These are phyloP conservation scores for Trichonephila clavipes DNA, from an alignment of 1,140 invertebrate species.

Conservation along the genomic window DNA sequence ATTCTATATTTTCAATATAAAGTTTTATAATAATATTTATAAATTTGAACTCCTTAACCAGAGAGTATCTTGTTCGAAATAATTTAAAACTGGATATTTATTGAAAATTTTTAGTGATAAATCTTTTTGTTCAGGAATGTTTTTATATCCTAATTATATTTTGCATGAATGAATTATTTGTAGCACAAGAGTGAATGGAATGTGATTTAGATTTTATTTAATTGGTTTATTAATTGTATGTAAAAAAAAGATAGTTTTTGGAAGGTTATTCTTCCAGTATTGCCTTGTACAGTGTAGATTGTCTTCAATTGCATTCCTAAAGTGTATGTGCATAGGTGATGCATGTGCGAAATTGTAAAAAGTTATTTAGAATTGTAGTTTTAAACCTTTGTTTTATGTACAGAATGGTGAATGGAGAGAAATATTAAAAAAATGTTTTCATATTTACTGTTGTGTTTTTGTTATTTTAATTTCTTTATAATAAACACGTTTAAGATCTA, in stretches of 20 bases:
- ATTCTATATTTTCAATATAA: constrained; percentile 1
- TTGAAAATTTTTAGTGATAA: constrained; percentile 39
- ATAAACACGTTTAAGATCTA: too few species aligned
- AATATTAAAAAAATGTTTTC: constrained; percentile 60
- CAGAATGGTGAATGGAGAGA: constrained; percentile 75
- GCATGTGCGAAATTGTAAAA: constrained; percentile 73
- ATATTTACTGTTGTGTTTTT: neutral
- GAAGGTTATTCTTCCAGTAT: neutral
- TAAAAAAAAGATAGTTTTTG: constrained; percentile 18
- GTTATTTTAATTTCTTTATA: too few species aligned
- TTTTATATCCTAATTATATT: constrained; percentile 28
- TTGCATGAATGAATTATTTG: constrained; percentile 53
- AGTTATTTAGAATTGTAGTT: constrained; percentile 68
- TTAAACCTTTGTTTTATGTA: constrained; percentile 70
- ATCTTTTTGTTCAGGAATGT: constrained; percentile 51
- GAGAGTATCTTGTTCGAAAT: neutral
- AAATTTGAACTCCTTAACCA: constrained; percentile 58
- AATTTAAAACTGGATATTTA: constrained; percentile 29
- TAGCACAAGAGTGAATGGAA: constrained; percentile 50
- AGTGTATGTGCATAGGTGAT: constrained; percentile 64
- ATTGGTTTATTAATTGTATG: constrained; percentile 33
- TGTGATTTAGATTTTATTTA: constrained; percentile 58
- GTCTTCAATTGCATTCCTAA: constrained; percentile 68
- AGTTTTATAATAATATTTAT: constrained; percentile 21
- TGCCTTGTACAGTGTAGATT: constrained; percentile 72